Percentiles rank a stretch among this genome's conserved stretches.
These are phyloP conservation scores for Pammene aurita DNA, from an alignment of 2,888 invertebrate species.

Conservation along the genomic window DNA sequence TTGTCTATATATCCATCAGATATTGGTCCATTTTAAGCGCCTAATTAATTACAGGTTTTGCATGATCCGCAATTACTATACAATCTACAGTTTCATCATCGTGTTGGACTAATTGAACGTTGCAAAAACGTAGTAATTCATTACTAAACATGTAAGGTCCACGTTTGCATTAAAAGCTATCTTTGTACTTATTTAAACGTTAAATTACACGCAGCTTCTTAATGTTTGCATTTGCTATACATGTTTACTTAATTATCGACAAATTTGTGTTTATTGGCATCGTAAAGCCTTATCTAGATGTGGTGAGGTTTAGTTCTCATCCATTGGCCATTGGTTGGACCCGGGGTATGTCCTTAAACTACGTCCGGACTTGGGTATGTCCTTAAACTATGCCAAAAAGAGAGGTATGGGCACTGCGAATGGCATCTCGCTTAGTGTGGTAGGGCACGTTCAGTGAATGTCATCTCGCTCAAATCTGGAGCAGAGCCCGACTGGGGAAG, in stretches of 20 bases:
- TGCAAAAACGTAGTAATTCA: not conserved
- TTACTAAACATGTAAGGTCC: not conserved
- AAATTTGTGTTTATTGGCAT: not conserved
- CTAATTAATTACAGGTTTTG: too few relatives aligned
- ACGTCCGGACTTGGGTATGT: too few relatives aligned
- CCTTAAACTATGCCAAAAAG: too few relatives aligned
- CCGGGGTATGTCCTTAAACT: too few relatives aligned
- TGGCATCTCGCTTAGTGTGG: too few relatives aligned
- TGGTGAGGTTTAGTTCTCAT: not conserved
- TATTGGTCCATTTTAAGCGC: not conserved
- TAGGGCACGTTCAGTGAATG: too few relatives aligned
- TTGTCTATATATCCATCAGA: not conserved
- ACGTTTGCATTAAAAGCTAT: not conserved
- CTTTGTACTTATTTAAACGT: not conserved
- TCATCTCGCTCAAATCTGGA: too few relatives aligned
- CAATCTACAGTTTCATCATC: not conserved
- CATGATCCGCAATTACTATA: too few relatives aligned
- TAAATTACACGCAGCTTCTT: not conserved
- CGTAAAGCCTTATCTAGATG: slow-evolving; percentile 1
- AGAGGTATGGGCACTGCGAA: too few relatives aligned
- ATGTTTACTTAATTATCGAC: not conserved
- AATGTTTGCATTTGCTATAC: not conserved
- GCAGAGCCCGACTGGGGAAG: too few relatives aligned
- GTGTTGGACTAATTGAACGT: not conserved
- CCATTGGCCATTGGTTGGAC: too few relatives aligned